These are phyloP conservation scores for Callocephalon fimbriatum DNA, from an alignment of 2,113 vertebrate genomes.

Conservation along the genomic window DNA sequence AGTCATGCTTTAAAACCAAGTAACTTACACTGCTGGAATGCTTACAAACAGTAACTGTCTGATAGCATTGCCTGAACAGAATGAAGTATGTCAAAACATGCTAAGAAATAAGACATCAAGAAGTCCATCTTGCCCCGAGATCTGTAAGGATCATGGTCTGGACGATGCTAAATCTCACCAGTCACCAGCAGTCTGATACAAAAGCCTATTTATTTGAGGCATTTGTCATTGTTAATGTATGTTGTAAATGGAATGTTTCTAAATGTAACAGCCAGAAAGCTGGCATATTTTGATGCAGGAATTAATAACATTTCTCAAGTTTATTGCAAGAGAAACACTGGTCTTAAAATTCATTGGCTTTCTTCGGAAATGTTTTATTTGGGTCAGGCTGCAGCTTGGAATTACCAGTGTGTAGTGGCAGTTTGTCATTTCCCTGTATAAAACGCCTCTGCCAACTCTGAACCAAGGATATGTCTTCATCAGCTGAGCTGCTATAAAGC, in stretches of 20 bases:
- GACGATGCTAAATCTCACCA: background rate
- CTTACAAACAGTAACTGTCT: background rate
- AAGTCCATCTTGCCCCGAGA: background rate
- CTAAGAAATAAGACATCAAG: background rate
- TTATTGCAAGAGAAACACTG: background rate
- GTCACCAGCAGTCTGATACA: background rate
- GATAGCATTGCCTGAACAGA: background rate
- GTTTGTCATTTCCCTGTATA: rapidly evolving
- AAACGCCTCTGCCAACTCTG: background rate
- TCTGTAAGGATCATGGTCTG: background rate
- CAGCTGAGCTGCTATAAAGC: background rate
- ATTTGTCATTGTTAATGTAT: background rate
- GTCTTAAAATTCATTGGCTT: background rate
- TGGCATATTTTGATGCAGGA: background rate
- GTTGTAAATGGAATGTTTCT: background rate
- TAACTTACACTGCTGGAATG: background rate
- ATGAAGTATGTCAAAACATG: background rate
- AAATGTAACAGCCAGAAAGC: background rate
- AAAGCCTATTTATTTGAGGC: background rate
- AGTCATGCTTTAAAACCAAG: background rate
- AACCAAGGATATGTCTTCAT: background rate
- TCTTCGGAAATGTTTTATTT: background rate
- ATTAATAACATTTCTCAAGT: background rate
- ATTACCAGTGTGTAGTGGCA: background rate
- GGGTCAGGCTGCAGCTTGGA: background rate